Conservation (phyloP, 1,140 invertebrate species). For the Drosophila burlai region DNA sequence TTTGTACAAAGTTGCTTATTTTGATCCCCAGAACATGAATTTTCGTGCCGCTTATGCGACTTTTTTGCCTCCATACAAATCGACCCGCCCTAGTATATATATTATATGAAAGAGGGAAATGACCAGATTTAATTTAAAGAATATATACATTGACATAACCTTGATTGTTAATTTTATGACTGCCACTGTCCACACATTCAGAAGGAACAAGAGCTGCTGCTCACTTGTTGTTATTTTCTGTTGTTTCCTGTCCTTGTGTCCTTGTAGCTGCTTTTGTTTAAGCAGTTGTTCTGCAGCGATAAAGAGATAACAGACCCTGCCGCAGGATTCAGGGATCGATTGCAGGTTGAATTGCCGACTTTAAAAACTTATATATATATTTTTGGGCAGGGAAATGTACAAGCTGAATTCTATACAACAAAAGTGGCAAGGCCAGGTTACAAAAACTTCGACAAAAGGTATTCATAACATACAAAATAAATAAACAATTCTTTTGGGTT, state of each 20-base stretch:
- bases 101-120: not conserved
- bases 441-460: not conserved
- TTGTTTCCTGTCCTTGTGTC: constrained; percentile 1
- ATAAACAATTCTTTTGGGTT: too few species aligned
- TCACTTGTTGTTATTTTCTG: not conserved
- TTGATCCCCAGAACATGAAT: too few species aligned
- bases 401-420: not conserved
- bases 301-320: constrained; percentile 10
- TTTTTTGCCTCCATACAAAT: too few species aligned
- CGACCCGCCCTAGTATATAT: too few species aligned
- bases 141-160: not conserved
- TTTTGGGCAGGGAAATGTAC: not conserved
- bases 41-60: too few species aligned
- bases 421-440: not conserved
- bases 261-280: constrained; percentile 16
- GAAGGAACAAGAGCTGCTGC: not conserved
- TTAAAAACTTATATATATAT: not conserved
- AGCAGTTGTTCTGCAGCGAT: constrained; percentile 25
- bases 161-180: not conserved
- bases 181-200: not conserved
- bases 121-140: not conserved
- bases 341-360: not conserved
- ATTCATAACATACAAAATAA: not conserved
- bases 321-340: constrained; percentile 20
- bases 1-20: too few species aligned